Base-by-base conservation (phyloP, 2,797 vertebrate genomes). In the Sitta carolinensis region DNA sequence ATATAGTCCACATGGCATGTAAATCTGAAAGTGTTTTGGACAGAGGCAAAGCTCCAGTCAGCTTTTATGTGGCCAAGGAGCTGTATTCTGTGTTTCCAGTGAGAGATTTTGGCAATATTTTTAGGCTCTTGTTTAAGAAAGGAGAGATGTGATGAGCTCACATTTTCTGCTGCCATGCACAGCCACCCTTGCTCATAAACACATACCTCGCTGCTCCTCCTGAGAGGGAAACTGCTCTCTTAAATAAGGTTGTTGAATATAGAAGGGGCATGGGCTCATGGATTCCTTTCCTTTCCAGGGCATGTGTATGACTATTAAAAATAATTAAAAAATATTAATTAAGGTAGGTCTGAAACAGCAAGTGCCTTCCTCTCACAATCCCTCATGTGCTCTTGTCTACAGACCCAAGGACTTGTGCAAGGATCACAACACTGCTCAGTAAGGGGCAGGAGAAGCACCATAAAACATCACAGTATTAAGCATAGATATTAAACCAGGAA, bases 91-190 rank as follows among this genome's bases (percentile, higher is more conserved):
- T 59, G 64, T 55, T 86, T 64, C 47, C 77, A 74, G 42, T 1
- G 3, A 55, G 34, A 0, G 2, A 57, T 67, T 89, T 12, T 75
- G 58, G 74, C 77, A 84, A 27, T 40, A 57, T 63, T 79, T 87
- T 93, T 61, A 68, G 57, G 47, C 5, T 91, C 13, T 93, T 82
- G 42, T 73, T 89, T 95, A 85, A 74, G 79, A 91, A 81, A 91
- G 32, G 43, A 79, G 40, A 91, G 54, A 62, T 1, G 4, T 29
- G 70, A 79, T 87, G 72, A 93, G 61, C 47, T 87, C 72, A 89
- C 48, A 83, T 42, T 80, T 84, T 86, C 78, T 89, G 55, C 88
- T 86, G 62, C 66, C 51, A 16, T n/a, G 26, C 13, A 51, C 8
- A 4, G 32, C 51, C 36, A 10, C 82, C 67, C 21, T 82, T 4